Base-by-base conservation (phyloP, 2,888 invertebrate genomes). In the Cryptocephalus primarius region DNA sequence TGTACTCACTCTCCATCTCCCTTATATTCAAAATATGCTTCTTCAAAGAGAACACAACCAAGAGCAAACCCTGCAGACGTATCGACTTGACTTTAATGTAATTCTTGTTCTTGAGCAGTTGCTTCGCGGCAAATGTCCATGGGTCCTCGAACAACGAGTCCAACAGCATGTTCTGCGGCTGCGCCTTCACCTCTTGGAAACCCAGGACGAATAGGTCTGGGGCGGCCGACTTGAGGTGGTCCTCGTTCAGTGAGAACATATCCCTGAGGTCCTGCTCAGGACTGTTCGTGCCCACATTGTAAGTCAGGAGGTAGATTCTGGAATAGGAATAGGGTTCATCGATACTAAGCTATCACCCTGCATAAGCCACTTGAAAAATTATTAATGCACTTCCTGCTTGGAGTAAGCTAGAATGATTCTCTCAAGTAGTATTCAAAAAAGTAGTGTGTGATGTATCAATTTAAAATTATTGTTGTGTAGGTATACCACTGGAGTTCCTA, bases 141-240 rank as follows among this genome's bases (percentile, higher is more conserved):
- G 88, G 83, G 67, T 91, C 90, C 57, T 85, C 82, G 65, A 88
- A 87, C 40, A 93, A 72, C 1, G 85, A 77, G 58, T 89, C 87
- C 69, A 86, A 74, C 12, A 92, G 71, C 70, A 89, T 80, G 66
- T 88, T 88, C 62, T 88, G 88, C 1, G 89, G 89, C 60, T 88
- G 88, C 0, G 88, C 83, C 64, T 88, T 90, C 1, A 93, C 86
- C 75, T 93, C 93, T 75, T 93, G 93, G 48, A 92, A 72, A 12
- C 85, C 85, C 62, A 93, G 76, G 6, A 88, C 80, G 72, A 85
- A 92, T 53, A 94, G 79, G 68, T 94, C 93, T 12, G 91, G 88
- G 48, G 84, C 63, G n/a, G 4, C 12, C 8, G 12, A 12, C 59
- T 76, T 78, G 44, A 80, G 77, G 55, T 78, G 76, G 48, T 75